A percentile compares a stretch with the other conserved stretches of the same genome.
Conservation (phyloP, 2,113 vertebrate species). For the Tautogolabrus adspersus region DNA sequence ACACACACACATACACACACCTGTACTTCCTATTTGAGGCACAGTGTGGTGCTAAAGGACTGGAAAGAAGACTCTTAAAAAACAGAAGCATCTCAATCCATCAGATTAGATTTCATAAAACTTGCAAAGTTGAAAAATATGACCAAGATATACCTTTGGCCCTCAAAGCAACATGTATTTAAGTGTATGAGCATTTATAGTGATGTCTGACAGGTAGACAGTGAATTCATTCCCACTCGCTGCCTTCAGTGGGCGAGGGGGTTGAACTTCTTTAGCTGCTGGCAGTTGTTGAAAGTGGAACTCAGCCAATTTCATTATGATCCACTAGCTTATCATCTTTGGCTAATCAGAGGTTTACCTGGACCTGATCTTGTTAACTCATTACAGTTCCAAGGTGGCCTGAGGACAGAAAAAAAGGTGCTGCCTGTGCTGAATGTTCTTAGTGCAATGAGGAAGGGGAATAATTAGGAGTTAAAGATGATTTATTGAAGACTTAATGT, state of each 20-base stretch:
- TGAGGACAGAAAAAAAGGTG: constrained; percentile 23
- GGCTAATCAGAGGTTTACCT: constrained; percentile 29
- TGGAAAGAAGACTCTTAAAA: neutral
- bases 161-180: constrained; percentile 11
- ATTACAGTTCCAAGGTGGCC: constrained; percentile 24
- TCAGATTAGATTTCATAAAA: constrained; percentile 26
- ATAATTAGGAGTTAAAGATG: constrained; percentile 47
- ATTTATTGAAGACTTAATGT: constrained; percentile 56
- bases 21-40: constrained; percentile 14
- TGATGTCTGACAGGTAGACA: constrained; percentile 4
- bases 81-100: constrained; percentile 9
- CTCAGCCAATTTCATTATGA: constrained; percentile 40
- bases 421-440: constrained; percentile 19
- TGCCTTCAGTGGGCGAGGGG: neutral
- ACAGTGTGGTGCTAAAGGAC: constrained; percentile 67
- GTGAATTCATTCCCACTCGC: neutral
- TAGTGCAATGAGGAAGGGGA: neutral
- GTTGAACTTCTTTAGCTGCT: neutral
- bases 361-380: constrained; percentile 41
- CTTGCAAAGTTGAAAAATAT: constrained; percentile 16
- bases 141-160: constrained; percentile 9
- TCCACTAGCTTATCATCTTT: constrained; percentile 36
- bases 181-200: constrained; percentile 14
- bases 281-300: constrained; percentile 35
- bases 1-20: neutral